Evolutionary conservation across 2,888 invertebrate species (phyloP).

Genomic region (Dryobotodes eremita): DNA sequence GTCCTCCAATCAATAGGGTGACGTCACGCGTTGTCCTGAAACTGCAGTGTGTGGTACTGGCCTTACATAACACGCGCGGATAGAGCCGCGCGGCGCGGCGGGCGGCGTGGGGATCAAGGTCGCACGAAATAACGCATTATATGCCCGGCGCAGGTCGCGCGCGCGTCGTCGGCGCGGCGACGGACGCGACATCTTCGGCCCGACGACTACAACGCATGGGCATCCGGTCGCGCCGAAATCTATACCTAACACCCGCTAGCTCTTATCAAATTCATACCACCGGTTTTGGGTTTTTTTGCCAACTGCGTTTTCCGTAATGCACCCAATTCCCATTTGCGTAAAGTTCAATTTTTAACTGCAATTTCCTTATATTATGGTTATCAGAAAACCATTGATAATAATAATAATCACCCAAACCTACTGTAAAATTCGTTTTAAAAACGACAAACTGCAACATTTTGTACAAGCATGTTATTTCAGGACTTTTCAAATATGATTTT

Average conservation of each 20-base stretch:
- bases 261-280: slow-evolving; percentile 35
- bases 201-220: slow-evolving; percentile 61
- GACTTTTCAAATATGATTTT: slow-evolving; percentile 18
- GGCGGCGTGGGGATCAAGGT: slow-evolving; percentile 89
- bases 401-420: neutral
- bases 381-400: too few relatives aligned
- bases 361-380: too few relatives aligned
- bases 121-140: slow-evolving; percentile 82
- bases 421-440: neutral
- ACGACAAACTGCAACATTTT: neutral
- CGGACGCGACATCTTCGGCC: slow-evolving; percentile 49
- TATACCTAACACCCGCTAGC: slow-evolving; percentile 41
- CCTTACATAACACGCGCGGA: slow-evolving; percentile 86
- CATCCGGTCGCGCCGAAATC: slow-evolving; percentile 82
- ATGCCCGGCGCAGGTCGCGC: slow-evolving; percentile 67
- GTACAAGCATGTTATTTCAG: neutral
- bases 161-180: slow-evolving; percentile 27
- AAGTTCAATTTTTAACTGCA: slow-evolving; percentile 3
- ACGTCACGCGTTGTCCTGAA: slow-evolving; percentile 64
- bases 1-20: slow-evolving; percentile 55
- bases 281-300: neutral
- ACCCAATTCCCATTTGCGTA: neutral
- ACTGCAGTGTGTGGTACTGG: slow-evolving; percentile 76
- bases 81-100: slow-evolving; percentile 70
- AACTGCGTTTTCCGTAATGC: neutral